phyloP scores from a whole-genome alignment of 2,113 vertebrate genomes.

The Atrichornis clamosus region DNA sequence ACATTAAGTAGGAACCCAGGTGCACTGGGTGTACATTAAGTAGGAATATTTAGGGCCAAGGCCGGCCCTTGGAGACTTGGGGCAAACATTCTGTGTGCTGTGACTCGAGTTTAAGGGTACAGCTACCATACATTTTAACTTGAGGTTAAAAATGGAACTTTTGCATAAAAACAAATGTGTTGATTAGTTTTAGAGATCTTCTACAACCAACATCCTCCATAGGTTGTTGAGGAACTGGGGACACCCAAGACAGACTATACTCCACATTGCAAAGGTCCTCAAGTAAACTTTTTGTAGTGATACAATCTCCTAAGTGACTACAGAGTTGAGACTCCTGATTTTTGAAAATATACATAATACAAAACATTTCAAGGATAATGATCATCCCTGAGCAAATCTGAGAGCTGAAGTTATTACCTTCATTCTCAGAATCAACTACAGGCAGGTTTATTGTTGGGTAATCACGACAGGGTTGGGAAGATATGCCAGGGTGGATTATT shows the following conservation, averaged over 20 bases:
- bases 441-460: neutral
- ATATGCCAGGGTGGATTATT: neutral
- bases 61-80: neutral
- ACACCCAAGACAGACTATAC: neutral
- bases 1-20: neutral
- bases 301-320: neutral
- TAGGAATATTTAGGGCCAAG: neutral
- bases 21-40: neutral
- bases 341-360: neutral
- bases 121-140: neutral
- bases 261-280: neutral
- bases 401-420: neutral
- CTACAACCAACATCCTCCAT: neutral
- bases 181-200: neutral
- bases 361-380: neutral
- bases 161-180: neutral
- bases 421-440: neutral
- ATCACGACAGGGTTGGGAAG: neutral
- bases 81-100: neutral
- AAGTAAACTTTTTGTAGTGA: neutral
- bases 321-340: neutral
- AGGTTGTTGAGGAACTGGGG: neutral
- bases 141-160: neutral
- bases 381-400: neutral
- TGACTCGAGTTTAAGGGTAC: neutral